Conservation (phyloP, 2,113 vertebrate genomes). For the Limnothrissa miodon region DNA sequence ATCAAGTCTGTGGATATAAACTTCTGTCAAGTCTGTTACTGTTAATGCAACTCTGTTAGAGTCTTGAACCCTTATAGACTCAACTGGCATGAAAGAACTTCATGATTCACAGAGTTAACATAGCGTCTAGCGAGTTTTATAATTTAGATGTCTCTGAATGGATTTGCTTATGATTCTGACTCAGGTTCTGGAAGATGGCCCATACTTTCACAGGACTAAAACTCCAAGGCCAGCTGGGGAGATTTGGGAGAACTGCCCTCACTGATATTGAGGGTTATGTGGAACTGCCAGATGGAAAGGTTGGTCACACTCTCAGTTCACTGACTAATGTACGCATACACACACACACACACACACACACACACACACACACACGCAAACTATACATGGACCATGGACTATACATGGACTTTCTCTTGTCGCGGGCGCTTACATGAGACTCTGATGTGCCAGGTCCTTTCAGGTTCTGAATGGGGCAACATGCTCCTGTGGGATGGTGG, state of each 20-base stretch:
- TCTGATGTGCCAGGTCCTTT: constrained; percentile 77
- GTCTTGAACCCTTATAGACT: no score
- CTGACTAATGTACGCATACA: background rate
- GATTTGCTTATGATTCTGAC: no score
- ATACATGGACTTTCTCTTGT: no score
- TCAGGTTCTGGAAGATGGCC: constrained; percentile 92
- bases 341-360: background rate
- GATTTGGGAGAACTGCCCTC: constrained; percentile 84
- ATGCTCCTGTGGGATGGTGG: constrained; percentile 89
- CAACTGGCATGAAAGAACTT: no score
- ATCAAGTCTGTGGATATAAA: constrained; percentile 78
- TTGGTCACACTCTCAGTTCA: constrained; percentile 42
- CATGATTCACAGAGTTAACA: no score
- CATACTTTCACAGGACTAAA: constrained; percentile 88
- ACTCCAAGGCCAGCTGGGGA: constrained; percentile 83
- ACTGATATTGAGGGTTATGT: constrained; percentile 85
- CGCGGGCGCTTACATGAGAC: background rate
- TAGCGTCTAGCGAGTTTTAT: no score
- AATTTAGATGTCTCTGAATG: no score
- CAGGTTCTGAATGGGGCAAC: constrained; percentile 94
- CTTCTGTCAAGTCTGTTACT: no score
- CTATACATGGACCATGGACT: no score
- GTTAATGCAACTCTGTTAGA: background rate
- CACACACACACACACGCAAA: no score
- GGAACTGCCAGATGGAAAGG: constrained; percentile 92